Percentiles rank a stretch among this genome's conserved stretches.
phyloP scores from a whole-genome alignment of 2,797 vertebrate genomes.

The Saxicola maurus region DNA sequence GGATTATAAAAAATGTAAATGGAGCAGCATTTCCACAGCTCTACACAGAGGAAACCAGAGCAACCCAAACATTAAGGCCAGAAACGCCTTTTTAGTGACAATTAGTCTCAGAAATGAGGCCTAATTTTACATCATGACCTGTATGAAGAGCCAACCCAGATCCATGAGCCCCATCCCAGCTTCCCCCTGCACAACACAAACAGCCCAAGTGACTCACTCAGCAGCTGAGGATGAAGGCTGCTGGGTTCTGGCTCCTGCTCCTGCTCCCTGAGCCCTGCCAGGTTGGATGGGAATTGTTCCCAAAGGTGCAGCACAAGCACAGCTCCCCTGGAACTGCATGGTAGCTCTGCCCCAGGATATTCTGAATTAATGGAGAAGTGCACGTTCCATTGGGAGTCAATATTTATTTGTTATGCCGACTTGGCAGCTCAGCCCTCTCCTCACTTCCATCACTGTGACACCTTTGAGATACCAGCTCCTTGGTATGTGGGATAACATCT shows the following conservation, averaged over 20 bases:
- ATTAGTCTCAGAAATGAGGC: neutral
- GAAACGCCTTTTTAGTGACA: neutral
- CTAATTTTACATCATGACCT: neutral
- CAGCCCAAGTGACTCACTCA: constrained; percentile 29
- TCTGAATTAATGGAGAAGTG: neutral
- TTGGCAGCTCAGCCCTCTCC: constrained; percentile 26
- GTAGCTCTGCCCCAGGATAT: neutral
- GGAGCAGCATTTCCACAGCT: constrained; percentile 18
- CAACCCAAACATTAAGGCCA: neutral
- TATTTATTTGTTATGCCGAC: neutral
- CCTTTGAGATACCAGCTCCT: constrained; percentile 50
- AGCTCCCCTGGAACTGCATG: neutral
- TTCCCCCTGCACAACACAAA: neutral
- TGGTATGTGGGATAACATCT: constrained; percentile 55
- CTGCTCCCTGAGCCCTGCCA: neutral
- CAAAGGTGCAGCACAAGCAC: neutral
- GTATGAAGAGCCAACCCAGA: neutral
- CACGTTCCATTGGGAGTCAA: neutral
- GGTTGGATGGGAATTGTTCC: neutral
- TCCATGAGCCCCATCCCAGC: neutral
- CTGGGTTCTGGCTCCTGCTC: constrained; percentile 4
- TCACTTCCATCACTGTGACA: constrained; percentile 49
- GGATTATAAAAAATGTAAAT: constrained; percentile 23
- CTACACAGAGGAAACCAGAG: neutral
- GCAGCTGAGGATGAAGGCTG: neutral